These are phyloP conservation scores for Candoia aspera DNA, from an alignment of 2,113 vertebrate species.

Conservation along the genomic window DNA sequence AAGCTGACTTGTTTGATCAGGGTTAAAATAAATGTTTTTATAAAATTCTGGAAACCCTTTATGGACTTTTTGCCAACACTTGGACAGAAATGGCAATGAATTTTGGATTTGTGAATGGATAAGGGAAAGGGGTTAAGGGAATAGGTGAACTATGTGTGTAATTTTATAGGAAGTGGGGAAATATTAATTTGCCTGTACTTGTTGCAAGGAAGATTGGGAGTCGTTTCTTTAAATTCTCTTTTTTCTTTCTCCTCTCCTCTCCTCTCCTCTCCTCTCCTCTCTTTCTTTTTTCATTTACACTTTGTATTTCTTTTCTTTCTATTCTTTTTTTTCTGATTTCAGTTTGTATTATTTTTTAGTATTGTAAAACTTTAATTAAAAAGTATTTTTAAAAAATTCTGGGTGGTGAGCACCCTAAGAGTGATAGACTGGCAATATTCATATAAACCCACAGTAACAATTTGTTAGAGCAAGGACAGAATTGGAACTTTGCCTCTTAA, in stretches of 20 bases:
- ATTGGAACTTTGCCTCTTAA: not conserved
- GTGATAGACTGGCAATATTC: no score
- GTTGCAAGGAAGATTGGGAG: not conserved
- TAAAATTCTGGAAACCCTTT: not conserved
- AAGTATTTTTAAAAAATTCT: not conserved
- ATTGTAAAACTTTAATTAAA: not conserved
- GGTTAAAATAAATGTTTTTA: not conserved
- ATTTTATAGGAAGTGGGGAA: not conserved
- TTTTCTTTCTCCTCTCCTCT: not conserved
- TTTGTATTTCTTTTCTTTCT: not conserved
- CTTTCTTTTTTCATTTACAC: not conserved
- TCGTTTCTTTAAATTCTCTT: not conserved
- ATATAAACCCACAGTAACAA: not conserved
- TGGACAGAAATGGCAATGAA: not conserved
- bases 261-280: not conserved
- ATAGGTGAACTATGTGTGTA: not conserved
- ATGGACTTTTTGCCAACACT: not conserved
- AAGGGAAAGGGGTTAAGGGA: not conserved
- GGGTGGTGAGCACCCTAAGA: not conserved
- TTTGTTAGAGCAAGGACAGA: not conserved
- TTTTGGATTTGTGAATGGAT: not conserved
- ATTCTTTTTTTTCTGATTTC: not conserved
- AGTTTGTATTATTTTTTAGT: not conserved
- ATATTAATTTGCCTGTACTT: not conserved
- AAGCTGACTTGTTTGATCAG: not conserved